Evolutionary conservation across 2,888 invertebrate genomes (phyloP).

Genomic region (Tigriopus californicus): DNA sequence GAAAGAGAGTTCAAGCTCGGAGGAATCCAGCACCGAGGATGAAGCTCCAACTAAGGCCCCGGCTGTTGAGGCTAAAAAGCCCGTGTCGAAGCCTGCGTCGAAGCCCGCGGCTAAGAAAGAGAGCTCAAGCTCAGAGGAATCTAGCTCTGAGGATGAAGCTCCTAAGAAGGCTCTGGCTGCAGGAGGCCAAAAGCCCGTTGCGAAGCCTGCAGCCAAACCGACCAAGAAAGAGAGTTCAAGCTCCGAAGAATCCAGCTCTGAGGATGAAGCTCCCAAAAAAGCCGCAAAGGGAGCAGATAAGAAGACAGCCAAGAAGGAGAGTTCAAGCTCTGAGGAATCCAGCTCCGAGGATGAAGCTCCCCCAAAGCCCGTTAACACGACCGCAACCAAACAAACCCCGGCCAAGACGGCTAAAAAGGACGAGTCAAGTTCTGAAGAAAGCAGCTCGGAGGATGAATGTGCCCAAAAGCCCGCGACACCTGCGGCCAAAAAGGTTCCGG

Average conservation of each 20-base stretch:
- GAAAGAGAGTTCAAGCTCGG: not conserved
- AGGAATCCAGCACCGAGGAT: not conserved
- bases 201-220: not conserved
- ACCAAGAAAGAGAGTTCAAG: not conserved
- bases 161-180: not conserved
- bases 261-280: not conserved
- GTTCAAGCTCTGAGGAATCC: not conserved
- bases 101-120: not conserved
- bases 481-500: not conserved
- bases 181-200: not conserved
- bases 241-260: not conserved
- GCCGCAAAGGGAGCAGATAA: no score
- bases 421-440: not conserved
- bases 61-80: not conserved
- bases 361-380: not conserved
- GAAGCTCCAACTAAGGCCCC: no score
- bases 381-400: not conserved
- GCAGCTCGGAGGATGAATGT: constrained; percentile 1
- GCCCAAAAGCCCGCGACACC: not conserved
- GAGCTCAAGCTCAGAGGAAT: not conserved
- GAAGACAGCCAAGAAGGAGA: not conserved
- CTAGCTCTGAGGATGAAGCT: not conserved
- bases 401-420: not conserved
- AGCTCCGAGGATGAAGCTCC: constrained; percentile 7
- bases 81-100: not conserved